Evolutionary conservation across 2,113 vertebrate genomes (phyloP).

Genomic region (Megaceryle maxima): DNA sequence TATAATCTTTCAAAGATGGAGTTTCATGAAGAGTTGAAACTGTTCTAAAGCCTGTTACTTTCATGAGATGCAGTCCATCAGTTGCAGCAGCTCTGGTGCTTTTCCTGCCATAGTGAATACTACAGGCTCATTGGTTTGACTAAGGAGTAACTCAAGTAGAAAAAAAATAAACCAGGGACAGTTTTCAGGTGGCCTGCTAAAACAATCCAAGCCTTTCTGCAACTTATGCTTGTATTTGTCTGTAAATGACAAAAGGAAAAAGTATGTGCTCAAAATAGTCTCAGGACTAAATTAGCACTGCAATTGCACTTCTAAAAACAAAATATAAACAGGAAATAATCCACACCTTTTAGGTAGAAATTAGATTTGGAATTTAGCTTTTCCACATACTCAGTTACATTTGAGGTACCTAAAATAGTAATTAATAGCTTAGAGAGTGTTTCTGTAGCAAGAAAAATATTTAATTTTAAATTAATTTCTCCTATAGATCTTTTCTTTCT

Average conservation of each 20-base stretch:
- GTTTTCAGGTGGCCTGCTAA: background rate
- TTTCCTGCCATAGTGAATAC: background rate
- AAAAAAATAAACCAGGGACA: background rate
- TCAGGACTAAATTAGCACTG: background rate
- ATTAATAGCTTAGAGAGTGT: background rate
- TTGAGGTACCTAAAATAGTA: background rate
- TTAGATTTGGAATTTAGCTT: background rate
- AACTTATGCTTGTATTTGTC: background rate
- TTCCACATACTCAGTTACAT: background rate
- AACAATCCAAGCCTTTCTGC: background rate
- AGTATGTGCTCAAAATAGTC: background rate
- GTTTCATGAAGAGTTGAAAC: background rate
- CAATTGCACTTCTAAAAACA: background rate
- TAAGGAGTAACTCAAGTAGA: background rate
- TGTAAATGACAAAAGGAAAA: background rate
- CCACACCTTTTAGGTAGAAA: background rate
- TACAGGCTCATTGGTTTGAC: background rate
- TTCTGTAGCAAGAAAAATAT: background rate
- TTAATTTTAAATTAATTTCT: background rate
- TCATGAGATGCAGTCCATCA: background rate
- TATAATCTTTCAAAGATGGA: background rate
- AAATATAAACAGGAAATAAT: background rate
- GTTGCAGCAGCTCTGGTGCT: background rate
- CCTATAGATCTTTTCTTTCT: background rate
- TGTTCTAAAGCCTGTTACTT: accelerated